Evolutionary conservation across 92 coral and sea anemone species (phyloP).

Genomic region (Galaxea fascicularis): DNA sequence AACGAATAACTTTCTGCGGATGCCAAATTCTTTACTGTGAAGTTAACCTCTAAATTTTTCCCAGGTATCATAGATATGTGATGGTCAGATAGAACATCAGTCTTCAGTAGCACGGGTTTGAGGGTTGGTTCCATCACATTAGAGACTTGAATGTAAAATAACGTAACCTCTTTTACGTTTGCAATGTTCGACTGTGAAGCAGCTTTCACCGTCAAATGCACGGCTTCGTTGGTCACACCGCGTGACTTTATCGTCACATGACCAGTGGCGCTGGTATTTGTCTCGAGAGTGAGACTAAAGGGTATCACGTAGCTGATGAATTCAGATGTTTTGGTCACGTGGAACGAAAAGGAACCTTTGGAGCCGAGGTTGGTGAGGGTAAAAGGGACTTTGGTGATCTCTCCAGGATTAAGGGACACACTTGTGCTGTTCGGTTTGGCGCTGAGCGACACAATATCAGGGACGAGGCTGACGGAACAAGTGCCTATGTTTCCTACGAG

Average conservation of each 20-base stretch:
- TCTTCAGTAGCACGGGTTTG: slow-evolving; percentile 1
- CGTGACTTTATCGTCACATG: slow-evolving; percentile 24
- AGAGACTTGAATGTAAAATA: not conserved
- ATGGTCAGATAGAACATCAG: not conserved
- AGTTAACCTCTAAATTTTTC: slow-evolving; percentile 7
- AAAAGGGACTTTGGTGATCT: slow-evolving; percentile 43
- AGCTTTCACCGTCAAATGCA: slow-evolving; percentile 4
- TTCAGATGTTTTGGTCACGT: slow-evolving; percentile 15
- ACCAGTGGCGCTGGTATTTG: slow-evolving; percentile 21
- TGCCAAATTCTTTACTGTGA: slow-evolving; percentile 32
- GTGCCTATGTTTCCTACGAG: slow-evolving; percentile 59
- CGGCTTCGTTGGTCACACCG: not conserved
- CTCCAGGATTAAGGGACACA: slow-evolving; percentile 20
- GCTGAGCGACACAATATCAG: slow-evolving; percentile 38
- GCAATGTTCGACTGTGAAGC: slow-evolving; percentile 13
- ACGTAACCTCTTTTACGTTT: not conserved
- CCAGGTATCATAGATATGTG: slow-evolving; percentile 9
- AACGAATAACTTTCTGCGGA: not conserved
- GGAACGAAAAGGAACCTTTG: slow-evolving; percentile 32
- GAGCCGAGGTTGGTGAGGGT: slow-evolving; percentile 55
- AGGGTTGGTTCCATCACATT: not conserved
- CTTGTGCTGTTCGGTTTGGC: slow-evolving; percentile 22
- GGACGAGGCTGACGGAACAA: slow-evolving; percentile 41
- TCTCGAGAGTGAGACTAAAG: slow-evolving; percentile 37
- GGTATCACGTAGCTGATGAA: slow-evolving; percentile 46